A percentile compares a stretch with the other conserved stretches of the same genome.
Conservation (phyloP, 2,113 vertebrate species). For the Alaudala cheleensis region DNA sequence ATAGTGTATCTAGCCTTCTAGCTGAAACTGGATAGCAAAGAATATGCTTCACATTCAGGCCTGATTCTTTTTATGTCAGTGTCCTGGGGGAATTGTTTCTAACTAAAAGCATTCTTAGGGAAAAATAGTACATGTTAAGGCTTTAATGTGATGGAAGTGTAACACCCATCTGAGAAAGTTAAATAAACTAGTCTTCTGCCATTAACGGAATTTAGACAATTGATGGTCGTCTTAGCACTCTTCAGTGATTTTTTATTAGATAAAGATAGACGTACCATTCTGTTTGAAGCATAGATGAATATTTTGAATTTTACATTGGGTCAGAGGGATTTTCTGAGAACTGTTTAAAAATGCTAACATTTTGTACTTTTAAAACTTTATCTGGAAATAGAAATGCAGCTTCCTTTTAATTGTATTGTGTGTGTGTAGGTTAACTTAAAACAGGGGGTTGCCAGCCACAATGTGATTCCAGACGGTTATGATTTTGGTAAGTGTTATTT, state of each 20-base stretch:
- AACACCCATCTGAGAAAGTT: neutral
- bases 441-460: slow-evolving; percentile 78
- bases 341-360: neutral
- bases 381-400: neutral
- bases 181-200: neutral
- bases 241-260: neutral
- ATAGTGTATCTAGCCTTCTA: neutral
- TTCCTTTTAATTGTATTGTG: neutral
- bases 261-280: neutral
- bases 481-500: slow-evolving; percentile 86
- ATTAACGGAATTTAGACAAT: neutral
- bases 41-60: neutral
- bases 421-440: slow-evolving; percentile 79
- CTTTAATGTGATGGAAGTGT: neutral
- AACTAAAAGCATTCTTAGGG: neutral
- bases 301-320: neutral
- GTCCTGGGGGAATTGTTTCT: neutral
- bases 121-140: neutral
- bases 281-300: neutral
- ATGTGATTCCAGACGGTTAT: slow-evolving; percentile 77
- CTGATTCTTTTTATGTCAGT: neutral
- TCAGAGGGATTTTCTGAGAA: neutral
- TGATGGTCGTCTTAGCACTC: neutral
- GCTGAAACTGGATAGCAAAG: neutral
- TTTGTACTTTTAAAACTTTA: neutral